Evolutionary conservation across 2,888 invertebrate genomes (phyloP).

Genomic region (Orchesellides sinensis): DNA sequence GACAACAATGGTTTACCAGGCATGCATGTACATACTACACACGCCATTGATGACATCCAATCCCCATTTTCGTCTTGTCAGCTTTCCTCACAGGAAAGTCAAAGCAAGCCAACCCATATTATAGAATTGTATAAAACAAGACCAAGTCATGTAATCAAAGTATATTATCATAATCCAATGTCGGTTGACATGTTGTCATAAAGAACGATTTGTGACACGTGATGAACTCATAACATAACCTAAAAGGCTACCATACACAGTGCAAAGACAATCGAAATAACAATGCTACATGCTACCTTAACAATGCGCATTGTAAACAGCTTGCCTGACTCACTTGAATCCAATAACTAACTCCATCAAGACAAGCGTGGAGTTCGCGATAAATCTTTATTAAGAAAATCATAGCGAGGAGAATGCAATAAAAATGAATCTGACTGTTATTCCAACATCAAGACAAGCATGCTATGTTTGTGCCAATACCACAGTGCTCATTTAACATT

Average conservation of each 20-base stretch:
- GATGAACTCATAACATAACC: constrained; percentile 32
- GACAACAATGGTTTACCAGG: too few species aligned
- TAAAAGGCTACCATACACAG: too few species aligned
- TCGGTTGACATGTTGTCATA: constrained; percentile 16
- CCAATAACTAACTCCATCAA: constrained; percentile 22
- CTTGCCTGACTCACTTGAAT: too few species aligned
- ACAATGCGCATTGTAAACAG: too few species aligned
- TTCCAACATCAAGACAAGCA: constrained; percentile 7
- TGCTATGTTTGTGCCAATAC: neutral
- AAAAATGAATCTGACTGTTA: constrained; percentile 44
- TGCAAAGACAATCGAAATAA: too few species aligned
- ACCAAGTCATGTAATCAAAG: constrained; percentile 18
- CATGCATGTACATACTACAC: too few species aligned
- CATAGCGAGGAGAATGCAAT: constrained; percentile 29
- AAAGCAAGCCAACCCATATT: too few species aligned
- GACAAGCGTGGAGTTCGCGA: constrained; percentile 37
- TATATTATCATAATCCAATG: constrained; percentile 2
- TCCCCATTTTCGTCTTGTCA: neutral
- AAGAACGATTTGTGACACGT: constrained; percentile 34
- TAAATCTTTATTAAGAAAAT: constrained; percentile 47
- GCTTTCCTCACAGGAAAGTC: constrained; percentile 1
- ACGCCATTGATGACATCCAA: neutral
- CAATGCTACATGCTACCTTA: too few species aligned
- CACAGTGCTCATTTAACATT: neutral
- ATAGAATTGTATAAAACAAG: too few species aligned